A percentile compares a stretch with the other conserved stretches of the same genome.
These are phyloP conservation scores for Poecile montanus DNA, from an alignment of 2,797 vertebrate species.

Conservation along the genomic window DNA sequence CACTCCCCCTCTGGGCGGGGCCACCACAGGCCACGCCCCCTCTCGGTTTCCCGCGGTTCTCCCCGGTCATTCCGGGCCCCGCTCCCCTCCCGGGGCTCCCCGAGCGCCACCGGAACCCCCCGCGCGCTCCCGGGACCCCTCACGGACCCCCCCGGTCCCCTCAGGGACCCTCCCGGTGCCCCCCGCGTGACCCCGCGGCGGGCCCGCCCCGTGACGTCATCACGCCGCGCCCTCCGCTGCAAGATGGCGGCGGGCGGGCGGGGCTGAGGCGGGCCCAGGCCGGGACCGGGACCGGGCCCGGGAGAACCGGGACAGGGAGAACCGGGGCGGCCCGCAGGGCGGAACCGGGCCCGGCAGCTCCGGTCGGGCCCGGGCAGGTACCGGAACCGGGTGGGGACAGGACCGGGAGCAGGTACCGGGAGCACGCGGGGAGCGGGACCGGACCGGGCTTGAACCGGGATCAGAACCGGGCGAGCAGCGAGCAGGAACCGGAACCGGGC, in stretches of 20 bases:
- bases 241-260: background rate
- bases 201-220: background rate
- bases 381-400: too few relatives aligned
- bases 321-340: background rate
- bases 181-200: background rate
- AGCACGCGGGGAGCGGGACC: too few relatives aligned
- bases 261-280: background rate
- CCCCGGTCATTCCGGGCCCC: background rate
- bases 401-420: too few relatives aligned
- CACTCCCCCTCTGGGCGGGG: background rate
- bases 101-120: background rate
- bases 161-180: background rate
- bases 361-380: too few relatives aligned
- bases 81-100: background rate
- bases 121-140: background rate
- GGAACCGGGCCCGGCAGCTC: too few relatives aligned
- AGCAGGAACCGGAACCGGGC: too few relatives aligned
- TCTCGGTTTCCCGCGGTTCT: rapidly evolving
- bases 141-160: background rate
- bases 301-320: background rate
- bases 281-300: background rate
- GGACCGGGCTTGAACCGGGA: too few relatives aligned
- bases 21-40: rapidly evolving
- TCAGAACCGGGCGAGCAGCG: too few relatives aligned
- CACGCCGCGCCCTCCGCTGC: background rate